These are phyloP conservation scores for Allolobophora icterica DNA, from an alignment of 2,888 invertebrate species.

Conservation along the genomic window DNA sequence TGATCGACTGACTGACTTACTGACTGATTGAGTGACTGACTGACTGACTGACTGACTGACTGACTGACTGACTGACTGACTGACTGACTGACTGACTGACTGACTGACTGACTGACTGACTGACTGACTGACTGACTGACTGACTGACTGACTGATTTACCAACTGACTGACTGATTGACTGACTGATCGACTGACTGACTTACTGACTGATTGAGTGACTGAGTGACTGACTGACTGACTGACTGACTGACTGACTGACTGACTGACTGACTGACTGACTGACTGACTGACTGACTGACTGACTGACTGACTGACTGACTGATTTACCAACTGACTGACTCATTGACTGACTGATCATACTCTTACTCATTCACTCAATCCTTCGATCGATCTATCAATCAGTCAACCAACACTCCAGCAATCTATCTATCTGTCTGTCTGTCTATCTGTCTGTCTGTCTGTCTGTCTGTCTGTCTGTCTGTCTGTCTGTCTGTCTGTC, in stretches of 20 bases:
- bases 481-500: not conserved
- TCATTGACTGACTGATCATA: not conserved
- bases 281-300: too few relatives aligned
- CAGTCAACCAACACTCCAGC: not conserved
- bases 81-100: too few relatives aligned
- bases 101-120: too few relatives aligned
- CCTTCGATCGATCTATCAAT: too few relatives aligned
- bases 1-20: not conserved
- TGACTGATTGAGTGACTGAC: too few relatives aligned
- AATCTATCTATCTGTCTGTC: not conserved
- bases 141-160: too few relatives aligned
- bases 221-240: too few relatives aligned
- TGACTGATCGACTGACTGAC: not conserved
- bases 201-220: not conserved
- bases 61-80: not conserved
- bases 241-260: not conserved
- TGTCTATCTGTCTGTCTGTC: not conserved
- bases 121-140: not conserved
- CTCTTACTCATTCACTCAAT: too few relatives aligned
- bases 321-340: not conserved
- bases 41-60: too few relatives aligned
- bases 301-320: too few relatives aligned
- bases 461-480: too few relatives aligned
- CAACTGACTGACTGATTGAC: too few relatives aligned
- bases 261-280: not conserved